These are phyloP conservation scores for Drosophila formosana DNA, from an alignment of 2,888 invertebrate species.

Conservation along the genomic window DNA sequence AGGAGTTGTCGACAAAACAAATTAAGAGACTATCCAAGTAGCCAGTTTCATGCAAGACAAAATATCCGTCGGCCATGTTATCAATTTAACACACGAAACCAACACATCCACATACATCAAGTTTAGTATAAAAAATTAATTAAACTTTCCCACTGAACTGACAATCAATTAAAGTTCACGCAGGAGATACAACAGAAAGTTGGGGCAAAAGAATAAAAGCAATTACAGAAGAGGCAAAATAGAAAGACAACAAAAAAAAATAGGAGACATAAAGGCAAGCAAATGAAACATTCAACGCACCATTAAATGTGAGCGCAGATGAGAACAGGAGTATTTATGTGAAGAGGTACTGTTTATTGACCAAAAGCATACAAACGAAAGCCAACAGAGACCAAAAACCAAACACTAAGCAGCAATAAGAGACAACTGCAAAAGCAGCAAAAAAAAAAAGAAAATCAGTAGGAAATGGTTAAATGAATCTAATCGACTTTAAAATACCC, in stretches of 20 bases:
- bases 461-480: background rate
- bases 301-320: conserved; percentile 60
- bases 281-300: conserved; percentile 67
- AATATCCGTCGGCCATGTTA: conserved; percentile 17
- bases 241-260: background rate
- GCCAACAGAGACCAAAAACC: conserved; percentile 67
- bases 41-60: conserved; percentile 18
- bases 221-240: background rate
- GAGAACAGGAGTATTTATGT: conserved; percentile 4
- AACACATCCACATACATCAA: conserved; percentile 15
- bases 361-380: conserved; percentile 74
- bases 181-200: conserved; percentile 64
- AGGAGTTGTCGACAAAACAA: conserved; percentile 46
- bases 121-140: conserved; percentile 70
- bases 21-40: conserved; percentile 53
- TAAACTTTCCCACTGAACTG: conserved; percentile 76
- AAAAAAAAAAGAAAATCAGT: conserved; percentile 17
- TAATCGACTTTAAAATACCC: background rate
- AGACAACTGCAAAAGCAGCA: conserved; percentile 24
- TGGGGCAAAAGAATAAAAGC: conserved; percentile 4
- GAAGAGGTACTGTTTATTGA: conserved; percentile 67
- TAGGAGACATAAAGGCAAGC: conserved; percentile 27
- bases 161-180: conserved; percentile 77
- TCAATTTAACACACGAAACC: conserved; percentile 38
- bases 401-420: conserved; percentile 59